These are phyloP conservation scores for Phymorhynchus buccinoides DNA, from an alignment of 1,140 invertebrate species.

Conservation along the genomic window DNA sequence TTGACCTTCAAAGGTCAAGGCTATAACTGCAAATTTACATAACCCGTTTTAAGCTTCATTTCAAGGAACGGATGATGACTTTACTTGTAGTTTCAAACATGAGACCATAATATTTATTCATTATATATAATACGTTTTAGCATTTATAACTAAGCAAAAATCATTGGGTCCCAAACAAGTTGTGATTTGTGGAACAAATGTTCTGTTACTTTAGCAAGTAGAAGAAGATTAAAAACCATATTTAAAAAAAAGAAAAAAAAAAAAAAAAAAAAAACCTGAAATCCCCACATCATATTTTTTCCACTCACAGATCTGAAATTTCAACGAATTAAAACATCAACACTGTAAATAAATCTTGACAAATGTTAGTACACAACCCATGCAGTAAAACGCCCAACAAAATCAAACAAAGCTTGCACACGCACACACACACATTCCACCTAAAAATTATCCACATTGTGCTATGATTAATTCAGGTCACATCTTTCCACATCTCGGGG, in stretches of 20 bases:
- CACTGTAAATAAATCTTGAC: no score
- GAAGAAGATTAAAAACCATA: no score
- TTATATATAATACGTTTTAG: no score
- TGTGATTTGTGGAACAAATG: no score
- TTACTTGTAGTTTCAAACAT: no score
- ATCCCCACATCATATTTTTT: not conserved
- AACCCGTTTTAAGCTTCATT: conserved; percentile 1
- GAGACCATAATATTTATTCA: no score
- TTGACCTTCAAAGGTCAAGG: conserved; percentile 40
- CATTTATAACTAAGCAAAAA: no score
- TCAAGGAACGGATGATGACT: no score
- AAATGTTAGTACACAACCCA: conserved; percentile 1
- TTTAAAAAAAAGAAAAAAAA: conserved; percentile 10
- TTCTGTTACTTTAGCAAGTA: no score
- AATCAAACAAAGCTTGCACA: not conserved
- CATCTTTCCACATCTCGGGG: not conserved
- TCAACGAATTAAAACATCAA: no score
- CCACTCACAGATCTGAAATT: not conserved
- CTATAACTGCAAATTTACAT: conserved; percentile 37
- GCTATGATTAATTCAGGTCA: not conserved
- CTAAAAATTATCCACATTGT: not conserved
- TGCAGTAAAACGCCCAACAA: not conserved
- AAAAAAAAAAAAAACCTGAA: not conserved
- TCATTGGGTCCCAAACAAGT: no score
- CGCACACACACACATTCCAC: not conserved